These are phyloP conservation scores for Heloderma charlesbogerti DNA, from an alignment of 2,113 vertebrate genomes.

Conservation along the genomic window DNA sequence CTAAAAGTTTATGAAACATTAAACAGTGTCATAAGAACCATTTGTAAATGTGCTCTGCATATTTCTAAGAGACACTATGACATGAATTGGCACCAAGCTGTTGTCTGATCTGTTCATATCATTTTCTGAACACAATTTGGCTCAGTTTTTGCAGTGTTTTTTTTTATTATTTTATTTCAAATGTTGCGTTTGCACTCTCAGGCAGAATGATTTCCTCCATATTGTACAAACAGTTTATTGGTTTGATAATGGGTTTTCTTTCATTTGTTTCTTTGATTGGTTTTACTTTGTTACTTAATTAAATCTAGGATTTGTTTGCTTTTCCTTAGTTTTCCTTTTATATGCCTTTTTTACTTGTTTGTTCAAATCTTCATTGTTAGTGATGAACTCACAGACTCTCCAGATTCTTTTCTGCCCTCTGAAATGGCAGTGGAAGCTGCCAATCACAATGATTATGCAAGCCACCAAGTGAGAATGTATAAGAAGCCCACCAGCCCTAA, in stretches of 20 bases:
- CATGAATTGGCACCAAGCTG: not conserved
- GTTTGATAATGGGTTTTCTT: not conserved
- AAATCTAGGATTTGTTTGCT: slow-evolving; percentile 34
- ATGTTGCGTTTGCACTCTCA: not conserved
- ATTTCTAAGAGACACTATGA: not conserved
- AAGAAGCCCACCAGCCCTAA: slow-evolving; percentile 74
- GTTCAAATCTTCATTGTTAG: slow-evolving; percentile 70
- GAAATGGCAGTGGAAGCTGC: slow-evolving; percentile 78
- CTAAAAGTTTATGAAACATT: accelerated
- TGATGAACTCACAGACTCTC: slow-evolving; percentile 61
- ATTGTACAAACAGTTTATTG: slow-evolving; percentile 30
- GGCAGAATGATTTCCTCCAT: not conserved
- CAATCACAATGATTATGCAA: slow-evolving; percentile 77
- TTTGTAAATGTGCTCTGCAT: not conserved
- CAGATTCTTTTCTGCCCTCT: slow-evolving; percentile 61
- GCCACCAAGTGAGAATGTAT: slow-evolving; percentile 80
- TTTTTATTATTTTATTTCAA: not conserved
- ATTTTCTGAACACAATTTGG: not conserved
- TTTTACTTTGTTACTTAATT: slow-evolving; percentile 14
- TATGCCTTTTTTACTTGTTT: slow-evolving; percentile 59
- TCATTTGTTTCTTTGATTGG: not conserved
- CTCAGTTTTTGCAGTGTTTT: not conserved
- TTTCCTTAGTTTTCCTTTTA: slow-evolving; percentile 45
- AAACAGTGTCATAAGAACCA: slow-evolving; percentile 9
- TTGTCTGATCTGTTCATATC: not conserved